Evolutionary conservation across 2,113 vertebrate genomes (phyloP).

Genomic region (Pollimyrus isidori): DNA sequence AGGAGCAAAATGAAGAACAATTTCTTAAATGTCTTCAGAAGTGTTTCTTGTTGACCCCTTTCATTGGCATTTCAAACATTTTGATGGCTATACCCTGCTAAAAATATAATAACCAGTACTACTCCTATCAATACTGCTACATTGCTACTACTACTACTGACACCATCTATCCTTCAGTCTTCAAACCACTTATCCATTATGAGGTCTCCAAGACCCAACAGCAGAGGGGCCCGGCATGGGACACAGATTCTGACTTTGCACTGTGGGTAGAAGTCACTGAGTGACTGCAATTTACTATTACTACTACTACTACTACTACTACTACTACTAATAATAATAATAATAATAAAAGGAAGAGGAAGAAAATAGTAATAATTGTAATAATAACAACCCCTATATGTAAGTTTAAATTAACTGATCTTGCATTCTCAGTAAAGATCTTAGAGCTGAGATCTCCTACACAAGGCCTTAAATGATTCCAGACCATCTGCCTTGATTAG

Average conservation of each 20-base stretch:
- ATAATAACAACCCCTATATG: neutral
- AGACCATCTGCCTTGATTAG: constrained; percentile 65
- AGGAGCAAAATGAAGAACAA: neutral
- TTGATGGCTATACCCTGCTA: neutral
- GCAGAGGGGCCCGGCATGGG: neutral
- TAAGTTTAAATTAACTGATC: neutral
- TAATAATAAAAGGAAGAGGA: neutral
- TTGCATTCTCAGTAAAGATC: neutral
- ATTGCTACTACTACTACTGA: neutral
- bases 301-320: neutral
- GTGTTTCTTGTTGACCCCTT: neutral
- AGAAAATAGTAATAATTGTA: neutral
- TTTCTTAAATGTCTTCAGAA: neutral
- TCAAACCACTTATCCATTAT: neutral
- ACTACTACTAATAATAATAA: too few species aligned
- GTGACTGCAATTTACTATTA: neutral
- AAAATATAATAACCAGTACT: neutral
- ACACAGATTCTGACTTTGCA: neutral
- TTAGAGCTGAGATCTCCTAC: neutral
- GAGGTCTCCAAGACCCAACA: neutral
- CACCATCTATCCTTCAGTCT: neutral
- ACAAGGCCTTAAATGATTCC: constrained; percentile 2
- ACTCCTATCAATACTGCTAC: neutral
- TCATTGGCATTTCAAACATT: neutral
- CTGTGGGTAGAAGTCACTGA: neutral